Percentiles rank a stretch among this genome's conserved stretches.
Evolutionary conservation across 2,797 vertebrate genomes (phyloP).

Genomic region (Morus bassanus): DNA sequence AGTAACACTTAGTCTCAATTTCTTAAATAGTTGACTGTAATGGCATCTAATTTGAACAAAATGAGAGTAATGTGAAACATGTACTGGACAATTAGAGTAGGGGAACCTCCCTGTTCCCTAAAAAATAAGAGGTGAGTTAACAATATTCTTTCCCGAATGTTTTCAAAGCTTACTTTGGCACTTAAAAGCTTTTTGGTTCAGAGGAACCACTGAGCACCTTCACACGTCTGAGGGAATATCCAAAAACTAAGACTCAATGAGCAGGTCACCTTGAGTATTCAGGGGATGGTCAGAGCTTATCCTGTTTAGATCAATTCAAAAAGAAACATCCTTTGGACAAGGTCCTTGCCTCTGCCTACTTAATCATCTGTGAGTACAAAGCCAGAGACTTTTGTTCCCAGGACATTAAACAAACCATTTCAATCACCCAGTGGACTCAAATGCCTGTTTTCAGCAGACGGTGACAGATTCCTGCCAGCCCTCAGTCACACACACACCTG

Average conservation of each 20-base stretch:
- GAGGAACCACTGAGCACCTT: background rate
- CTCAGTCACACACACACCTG: background rate
- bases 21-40: conserved; percentile 12
- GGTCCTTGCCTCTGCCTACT: background rate
- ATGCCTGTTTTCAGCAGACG: background rate
- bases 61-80: background rate
- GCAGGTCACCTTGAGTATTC: conserved; percentile 27
- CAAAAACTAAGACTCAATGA: background rate
- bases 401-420: background rate
- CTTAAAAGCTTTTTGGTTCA: background rate
- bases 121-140: background rate
- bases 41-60: conserved; percentile 25
- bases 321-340: background rate
- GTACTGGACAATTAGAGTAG: background rate
- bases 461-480: background rate
- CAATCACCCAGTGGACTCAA: rapidly evolving
- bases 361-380: rapidly evolving
- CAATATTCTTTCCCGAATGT: background rate
- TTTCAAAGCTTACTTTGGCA: background rate
- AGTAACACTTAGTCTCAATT: conserved; percentile 2
- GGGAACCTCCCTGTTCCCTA: background rate
- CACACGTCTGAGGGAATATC: background rate
- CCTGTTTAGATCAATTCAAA: background rate
- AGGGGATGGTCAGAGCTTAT: background rate
- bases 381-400: background rate